Percentiles rank a stretch among this genome's conserved stretches.
Conservation (phyloP, 2,113 vertebrate species). For the Lampris megalopsis region DNA sequence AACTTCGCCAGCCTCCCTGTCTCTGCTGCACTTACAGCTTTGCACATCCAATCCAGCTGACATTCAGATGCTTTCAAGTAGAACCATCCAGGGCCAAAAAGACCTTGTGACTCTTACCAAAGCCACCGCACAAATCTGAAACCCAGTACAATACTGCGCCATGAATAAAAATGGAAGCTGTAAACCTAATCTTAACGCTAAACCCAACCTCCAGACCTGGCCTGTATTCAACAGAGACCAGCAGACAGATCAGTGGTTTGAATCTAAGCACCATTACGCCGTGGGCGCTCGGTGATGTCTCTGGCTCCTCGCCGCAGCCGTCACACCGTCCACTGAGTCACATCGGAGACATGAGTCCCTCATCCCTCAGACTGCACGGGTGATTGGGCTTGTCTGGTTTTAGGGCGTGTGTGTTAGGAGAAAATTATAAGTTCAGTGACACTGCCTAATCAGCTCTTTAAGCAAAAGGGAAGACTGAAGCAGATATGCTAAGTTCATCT, state of each 20-base stretch:
- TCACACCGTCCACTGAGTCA: slow-evolving; percentile 6
- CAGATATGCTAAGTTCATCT: neutral
- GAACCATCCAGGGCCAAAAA: slow-evolving; percentile 22
- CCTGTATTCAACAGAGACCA: slow-evolving; percentile 1
- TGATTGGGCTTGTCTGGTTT: slow-evolving; percentile 21
- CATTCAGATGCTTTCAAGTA: slow-evolving; percentile 61
- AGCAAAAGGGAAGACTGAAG: slow-evolving; percentile 3
- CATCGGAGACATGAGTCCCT: slow-evolving; percentile 13
- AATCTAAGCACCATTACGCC: slow-evolving; percentile 29
- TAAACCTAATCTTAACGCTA: slow-evolving; percentile 23
- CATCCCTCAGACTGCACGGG: slow-evolving; percentile 7
- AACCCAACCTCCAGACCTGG: slow-evolving; percentile 11
- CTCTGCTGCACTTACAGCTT: slow-evolving; percentile 44
- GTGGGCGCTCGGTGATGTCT: slow-evolving; percentile 21
- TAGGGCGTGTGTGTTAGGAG: neutral
- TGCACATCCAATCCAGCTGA: slow-evolving; percentile 45
- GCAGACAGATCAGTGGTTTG: neutral
- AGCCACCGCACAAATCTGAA: slow-evolving; percentile 37
- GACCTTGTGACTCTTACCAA: slow-evolving; percentile 51
- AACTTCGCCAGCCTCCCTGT: slow-evolving; percentile 45
- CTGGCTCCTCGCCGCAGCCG: slow-evolving; percentile 14
- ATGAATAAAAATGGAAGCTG: too few species aligned
- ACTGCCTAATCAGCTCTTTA: slow-evolving; percentile 16
- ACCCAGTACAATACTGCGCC: neutral
- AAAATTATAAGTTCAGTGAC: slow-evolving; percentile 13